Base-by-base conservation (phyloP, 2,113 vertebrate genomes). In the Alosa alosa region DNA sequence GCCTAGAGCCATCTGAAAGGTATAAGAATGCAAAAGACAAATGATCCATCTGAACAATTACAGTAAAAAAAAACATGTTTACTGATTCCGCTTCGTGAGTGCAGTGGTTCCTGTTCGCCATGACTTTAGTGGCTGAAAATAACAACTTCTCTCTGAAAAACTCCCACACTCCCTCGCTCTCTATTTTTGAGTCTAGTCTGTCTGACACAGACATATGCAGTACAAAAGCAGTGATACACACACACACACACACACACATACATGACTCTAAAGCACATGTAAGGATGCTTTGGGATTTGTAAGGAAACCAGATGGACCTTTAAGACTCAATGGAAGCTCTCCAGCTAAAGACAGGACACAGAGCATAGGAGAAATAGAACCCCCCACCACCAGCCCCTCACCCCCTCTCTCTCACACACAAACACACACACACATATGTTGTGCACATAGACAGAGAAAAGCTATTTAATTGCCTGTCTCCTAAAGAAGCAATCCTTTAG, bases 171-270 rank as follows among this genome's bases (percentile, higher is more conserved):
- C 72, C 39, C 72, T 31, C n/a, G n/a, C 64, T 78, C 31, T 1
- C 72, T 78, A 78, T 78, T 78, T 78, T 78, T 15, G 72, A 17
- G 72, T 39, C 64, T 72, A 10, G n/a, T 31, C 72, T 78, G 72
- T 78, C 72, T 78, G 72, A 36, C 13, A 78, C 11, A 39, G 72
- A 78, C 31, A 78, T 78, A 78, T 31, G 41, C 60, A 82, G 85
- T 83, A 64, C 86, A 88, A 84, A 89, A 78, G 85, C 82, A 50
- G n/a, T 15, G 46, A 78, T 88, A 82, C 22, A 39, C 31, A 84
- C 64, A 31, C 22, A 72, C 64, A 31, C 6, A 72, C n/a, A 11
- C 64, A 31, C n/a, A 3, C 22, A 25, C 8, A 36, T 25, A 72
- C 25, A 31, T 9, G n/a, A 72, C 64, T 36, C 20, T n/a, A 22